Conservation (phyloP, 1,140 invertebrate genomes). For the Ceratosolen solmsi region DNA sequence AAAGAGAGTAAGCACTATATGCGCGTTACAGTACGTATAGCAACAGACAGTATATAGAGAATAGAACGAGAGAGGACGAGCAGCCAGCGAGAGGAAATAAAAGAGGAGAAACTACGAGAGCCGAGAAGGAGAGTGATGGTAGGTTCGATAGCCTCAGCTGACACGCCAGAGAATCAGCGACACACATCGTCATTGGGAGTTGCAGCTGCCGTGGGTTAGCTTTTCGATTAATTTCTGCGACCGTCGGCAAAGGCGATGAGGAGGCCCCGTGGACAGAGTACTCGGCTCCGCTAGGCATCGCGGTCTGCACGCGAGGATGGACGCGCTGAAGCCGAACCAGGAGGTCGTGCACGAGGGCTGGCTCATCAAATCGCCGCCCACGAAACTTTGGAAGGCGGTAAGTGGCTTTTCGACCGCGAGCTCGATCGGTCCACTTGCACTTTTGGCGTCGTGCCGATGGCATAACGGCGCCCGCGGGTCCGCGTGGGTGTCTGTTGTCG, state of each 20-base stretch:
- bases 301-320: slow-evolving; percentile 24
- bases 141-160: slow-evolving; percentile 50
- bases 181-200: background rate
- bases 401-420: too few relatives aligned
- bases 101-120: slow-evolving; percentile 3
- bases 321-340: slow-evolving; percentile 65
- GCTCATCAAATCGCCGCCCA: slow-evolving; percentile 93
- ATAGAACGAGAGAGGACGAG: background rate
- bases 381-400: slow-evolving; percentile 92
- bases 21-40: too few relatives aligned
- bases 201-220: background rate
- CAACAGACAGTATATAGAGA: too few relatives aligned
- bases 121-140: slow-evolving; percentile 11
- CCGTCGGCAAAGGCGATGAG: background rate
- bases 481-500: slow-evolving; percentile 40
- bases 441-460: too few relatives aligned
- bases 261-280: background rate
- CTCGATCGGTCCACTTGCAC: too few relatives aligned
- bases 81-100: background rate
- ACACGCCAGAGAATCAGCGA: slow-evolving; percentile 8
- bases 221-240: too few relatives aligned
- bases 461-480: background rate
- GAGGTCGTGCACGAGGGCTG: slow-evolving; percentile 88
- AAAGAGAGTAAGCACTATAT: too few relatives aligned
- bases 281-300: background rate